phyloP scores from a whole-genome alignment of 2,113 vertebrate genomes.

The Sander vitreus region DNA sequence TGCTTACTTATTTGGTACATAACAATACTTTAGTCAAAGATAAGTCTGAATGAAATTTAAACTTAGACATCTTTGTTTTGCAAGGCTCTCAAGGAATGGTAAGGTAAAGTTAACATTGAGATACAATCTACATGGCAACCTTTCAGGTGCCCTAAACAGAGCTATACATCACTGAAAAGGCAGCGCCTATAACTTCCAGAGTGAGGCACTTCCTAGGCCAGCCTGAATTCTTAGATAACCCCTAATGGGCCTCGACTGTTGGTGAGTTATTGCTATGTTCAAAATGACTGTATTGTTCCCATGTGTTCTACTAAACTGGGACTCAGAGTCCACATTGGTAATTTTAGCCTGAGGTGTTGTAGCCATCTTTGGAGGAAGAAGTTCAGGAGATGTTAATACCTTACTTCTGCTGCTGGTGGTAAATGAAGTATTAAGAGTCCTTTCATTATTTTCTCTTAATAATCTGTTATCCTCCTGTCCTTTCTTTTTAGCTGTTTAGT shows the following conservation, averaged over 20 bases:
- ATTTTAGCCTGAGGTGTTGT: neutral
- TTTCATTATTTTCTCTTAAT: neutral
- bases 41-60: neutral
- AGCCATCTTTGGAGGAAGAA: constrained; percentile 7
- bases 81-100: constrained; percentile 12
- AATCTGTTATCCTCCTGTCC: neutral
- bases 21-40: neutral
- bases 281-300: constrained; percentile 33
- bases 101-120: constrained; percentile 21
- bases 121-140: constrained; percentile 18
- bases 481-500: neutral
- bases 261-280: constrained; percentile 52
- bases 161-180: constrained; percentile 40
- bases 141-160: constrained; percentile 37
- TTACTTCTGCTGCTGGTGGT: neutral
- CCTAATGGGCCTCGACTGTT: constrained; percentile 29
- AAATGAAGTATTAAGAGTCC: neutral
- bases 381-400: neutral
- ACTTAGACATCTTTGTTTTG: neutral
- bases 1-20: neutral
- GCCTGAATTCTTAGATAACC: constrained; percentile 44
- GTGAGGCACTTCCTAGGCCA: constrained; percentile 28
- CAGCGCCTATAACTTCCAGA: constrained; percentile 26
- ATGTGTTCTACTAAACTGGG: constrained; percentile 11
- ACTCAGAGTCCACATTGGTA: constrained; percentile 18